phyloP scores from a whole-genome alignment of 2,888 invertebrate species.

The Galerucella pusilla region DNA sequence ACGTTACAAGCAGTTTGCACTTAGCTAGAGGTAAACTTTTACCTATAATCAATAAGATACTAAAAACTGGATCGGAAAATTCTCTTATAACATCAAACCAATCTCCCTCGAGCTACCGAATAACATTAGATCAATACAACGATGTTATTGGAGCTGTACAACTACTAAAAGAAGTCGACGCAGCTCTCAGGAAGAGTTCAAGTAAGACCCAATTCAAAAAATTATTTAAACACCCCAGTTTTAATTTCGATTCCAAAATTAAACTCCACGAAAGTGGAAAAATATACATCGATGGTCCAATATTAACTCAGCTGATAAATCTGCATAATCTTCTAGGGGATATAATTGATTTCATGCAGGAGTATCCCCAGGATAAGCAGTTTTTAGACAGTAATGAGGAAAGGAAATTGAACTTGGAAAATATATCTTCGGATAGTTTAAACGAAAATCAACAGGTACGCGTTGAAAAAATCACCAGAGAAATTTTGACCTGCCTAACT shows the following conservation, averaged over 20 bases:
- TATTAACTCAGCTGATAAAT: constrained; percentile 48
- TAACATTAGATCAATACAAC: constrained; percentile 46
- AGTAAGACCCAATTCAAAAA: constrained; percentile 29
- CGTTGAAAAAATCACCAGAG: constrained; percentile 27
- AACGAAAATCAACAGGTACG: constrained; percentile 9
- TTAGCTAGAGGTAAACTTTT: constrained; percentile 40
- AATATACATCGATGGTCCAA: constrained; percentile 46
- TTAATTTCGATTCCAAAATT: constrained; percentile 42
- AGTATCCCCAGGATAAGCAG: constrained; percentile 16
- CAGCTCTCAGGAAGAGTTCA: constrained; percentile 22
- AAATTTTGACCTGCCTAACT: constrained; percentile 33
- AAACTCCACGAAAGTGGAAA: constrained; percentile 41
- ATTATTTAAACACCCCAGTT: constrained; percentile 28
- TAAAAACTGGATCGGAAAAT: constrained; percentile 33
- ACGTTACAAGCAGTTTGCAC: constrained; percentile 35
- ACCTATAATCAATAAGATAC: constrained; percentile 39
- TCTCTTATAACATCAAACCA: constrained; percentile 2
- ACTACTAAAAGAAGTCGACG: constrained; percentile 42
- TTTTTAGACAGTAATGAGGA: background rate
- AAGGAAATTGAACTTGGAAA: background rate
- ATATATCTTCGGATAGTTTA: constrained; percentile 9
- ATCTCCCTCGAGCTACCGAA: constrained; percentile 27
- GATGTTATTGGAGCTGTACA: constrained; percentile 45
- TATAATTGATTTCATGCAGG: constrained; percentile 40
- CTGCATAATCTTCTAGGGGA: constrained; percentile 45